Conservation (phyloP, 2,888 invertebrate genomes). For the Diabrotica balteata region DNA sequence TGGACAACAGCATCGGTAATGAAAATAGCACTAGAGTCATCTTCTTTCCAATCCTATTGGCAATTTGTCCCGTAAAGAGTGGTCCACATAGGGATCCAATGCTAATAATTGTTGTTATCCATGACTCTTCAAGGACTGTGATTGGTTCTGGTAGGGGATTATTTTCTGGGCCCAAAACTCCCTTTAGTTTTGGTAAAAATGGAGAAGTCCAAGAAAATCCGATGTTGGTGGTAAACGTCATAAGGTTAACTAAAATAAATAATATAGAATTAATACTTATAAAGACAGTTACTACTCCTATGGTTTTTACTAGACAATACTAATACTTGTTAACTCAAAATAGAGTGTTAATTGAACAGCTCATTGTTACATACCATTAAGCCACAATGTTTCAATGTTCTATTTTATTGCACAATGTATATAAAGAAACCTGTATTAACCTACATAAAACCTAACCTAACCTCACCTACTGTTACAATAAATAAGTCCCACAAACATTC, state of each 20-base stretch:
- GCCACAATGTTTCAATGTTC: too few relatives aligned
- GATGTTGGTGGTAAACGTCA: conserved; percentile 40
- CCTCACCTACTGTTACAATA: too few relatives aligned
- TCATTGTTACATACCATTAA: too few relatives aligned
- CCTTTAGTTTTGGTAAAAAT: conserved; percentile 43
- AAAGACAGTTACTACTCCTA: too few relatives aligned
- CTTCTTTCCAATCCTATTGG: conserved; percentile 66
- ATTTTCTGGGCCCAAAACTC: conserved; percentile 31
- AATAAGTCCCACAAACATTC: too few relatives aligned
- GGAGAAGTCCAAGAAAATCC: conserved; percentile 47
- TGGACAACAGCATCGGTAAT: conserved; percentile 68
- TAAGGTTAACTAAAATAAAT: conserved; percentile 43
- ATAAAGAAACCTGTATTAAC: too few relatives aligned
- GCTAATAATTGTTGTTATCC: conserved; percentile 46
- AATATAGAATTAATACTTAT: too few relatives aligned
- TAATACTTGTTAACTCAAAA: too few relatives aligned
- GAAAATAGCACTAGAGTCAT: conserved; percentile 69
- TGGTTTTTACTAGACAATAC: too few relatives aligned
- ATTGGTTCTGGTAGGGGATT: conserved; percentile 43
- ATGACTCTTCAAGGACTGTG: conserved; percentile 42
- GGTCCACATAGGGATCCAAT: conserved; percentile 46
- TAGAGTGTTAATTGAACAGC: too few relatives aligned
- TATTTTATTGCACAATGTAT: too few relatives aligned
- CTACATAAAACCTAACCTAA: too few relatives aligned
- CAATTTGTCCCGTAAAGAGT: conserved; percentile 38